These are phyloP conservation scores for Diachrysia chrysitis DNA, from an alignment of 2,888 invertebrate genomes.

Conservation along the genomic window DNA sequence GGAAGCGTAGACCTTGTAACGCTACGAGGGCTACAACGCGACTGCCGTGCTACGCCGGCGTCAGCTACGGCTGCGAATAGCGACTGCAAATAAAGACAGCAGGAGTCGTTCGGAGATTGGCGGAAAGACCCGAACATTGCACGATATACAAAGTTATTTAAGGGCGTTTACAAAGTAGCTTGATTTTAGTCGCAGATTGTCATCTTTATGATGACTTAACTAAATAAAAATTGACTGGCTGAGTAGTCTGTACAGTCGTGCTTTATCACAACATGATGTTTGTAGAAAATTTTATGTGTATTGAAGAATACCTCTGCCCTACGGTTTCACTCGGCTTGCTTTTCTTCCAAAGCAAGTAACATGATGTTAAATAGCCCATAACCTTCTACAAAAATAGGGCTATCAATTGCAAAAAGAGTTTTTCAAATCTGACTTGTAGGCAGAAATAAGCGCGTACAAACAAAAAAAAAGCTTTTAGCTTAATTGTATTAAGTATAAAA, in stretches of 20 bases:
- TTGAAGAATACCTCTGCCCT: too few relatives aligned
- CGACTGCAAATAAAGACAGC: constrained; percentile 74
- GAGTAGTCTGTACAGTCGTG: constrained; percentile 9
- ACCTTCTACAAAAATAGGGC: too few relatives aligned
- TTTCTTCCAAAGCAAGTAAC: too few relatives aligned
- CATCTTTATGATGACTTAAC: constrained; percentile 54
- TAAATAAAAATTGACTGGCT: constrained; percentile 52
- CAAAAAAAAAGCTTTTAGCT: too few relatives aligned
- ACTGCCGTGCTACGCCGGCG: constrained; percentile 81
- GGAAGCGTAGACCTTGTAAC: constrained; percentile 58
- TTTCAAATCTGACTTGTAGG: too few relatives aligned
- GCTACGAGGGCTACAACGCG: constrained; percentile 79
- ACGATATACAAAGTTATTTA: constrained; percentile 72
- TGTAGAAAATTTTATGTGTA: not conserved
- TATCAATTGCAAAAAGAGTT: too few relatives aligned
- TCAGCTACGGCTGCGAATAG: constrained; percentile 64
- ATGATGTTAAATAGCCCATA: too few relatives aligned
- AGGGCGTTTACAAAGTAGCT: constrained; percentile 66
- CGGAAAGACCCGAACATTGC: constrained; percentile 75
- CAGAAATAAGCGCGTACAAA: too few relatives aligned
- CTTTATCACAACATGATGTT: not conserved
- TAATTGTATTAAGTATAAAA: too few relatives aligned
- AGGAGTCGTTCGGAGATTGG: constrained; percentile 70
- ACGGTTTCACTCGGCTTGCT: too few relatives aligned
- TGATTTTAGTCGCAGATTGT: constrained; percentile 58